phyloP scores from a whole-genome alignment of 2,888 invertebrate species.

The Drosophila nigritarsus region DNA sequence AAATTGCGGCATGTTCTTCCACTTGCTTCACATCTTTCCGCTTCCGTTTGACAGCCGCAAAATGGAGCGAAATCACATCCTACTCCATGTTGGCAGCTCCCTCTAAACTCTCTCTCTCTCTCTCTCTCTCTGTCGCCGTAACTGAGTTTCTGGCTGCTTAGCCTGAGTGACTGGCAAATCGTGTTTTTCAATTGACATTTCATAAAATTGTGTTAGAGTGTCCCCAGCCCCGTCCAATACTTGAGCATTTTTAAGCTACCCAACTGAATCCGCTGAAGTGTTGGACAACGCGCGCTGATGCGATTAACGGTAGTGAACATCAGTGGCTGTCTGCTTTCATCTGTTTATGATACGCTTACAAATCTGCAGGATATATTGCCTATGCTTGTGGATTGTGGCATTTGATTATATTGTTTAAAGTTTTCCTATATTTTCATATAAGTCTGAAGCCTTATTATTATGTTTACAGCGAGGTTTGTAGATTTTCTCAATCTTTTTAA shows the following conservation, averaged over 20 bases:
- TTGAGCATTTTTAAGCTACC: conserved; percentile 3
- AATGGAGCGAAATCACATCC: conserved; percentile 46
- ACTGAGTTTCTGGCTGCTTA: conserved; percentile 15
- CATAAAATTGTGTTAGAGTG: conserved; percentile 66
- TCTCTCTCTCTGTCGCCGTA: neutral
- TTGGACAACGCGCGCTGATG: conserved; percentile 51
- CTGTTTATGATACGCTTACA: conserved; percentile 14
- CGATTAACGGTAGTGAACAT: conserved; percentile 47
- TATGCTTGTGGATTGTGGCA: neutral
- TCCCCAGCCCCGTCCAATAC: neutral
- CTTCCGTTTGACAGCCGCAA: conserved; percentile 71
- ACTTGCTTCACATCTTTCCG: conserved; percentile 36
- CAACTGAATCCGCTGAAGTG: conserved; percentile 41
- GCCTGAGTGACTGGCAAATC: conserved; percentile 62
- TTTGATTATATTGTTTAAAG: neutral
- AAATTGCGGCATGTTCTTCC: conserved; percentile 64
- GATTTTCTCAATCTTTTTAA: no score
- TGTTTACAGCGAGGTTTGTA: no score
- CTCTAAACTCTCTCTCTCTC: neutral
- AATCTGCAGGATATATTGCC: neutral
- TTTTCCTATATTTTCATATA: no score
- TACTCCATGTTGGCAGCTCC: neutral
- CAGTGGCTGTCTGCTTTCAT: conserved; percentile 6
- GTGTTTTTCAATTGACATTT: conserved; percentile 74
- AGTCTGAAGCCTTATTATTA: no score